Conservation (phyloP, 2,888 invertebrate species). For the Nipponacmea schrenckii region DNA sequence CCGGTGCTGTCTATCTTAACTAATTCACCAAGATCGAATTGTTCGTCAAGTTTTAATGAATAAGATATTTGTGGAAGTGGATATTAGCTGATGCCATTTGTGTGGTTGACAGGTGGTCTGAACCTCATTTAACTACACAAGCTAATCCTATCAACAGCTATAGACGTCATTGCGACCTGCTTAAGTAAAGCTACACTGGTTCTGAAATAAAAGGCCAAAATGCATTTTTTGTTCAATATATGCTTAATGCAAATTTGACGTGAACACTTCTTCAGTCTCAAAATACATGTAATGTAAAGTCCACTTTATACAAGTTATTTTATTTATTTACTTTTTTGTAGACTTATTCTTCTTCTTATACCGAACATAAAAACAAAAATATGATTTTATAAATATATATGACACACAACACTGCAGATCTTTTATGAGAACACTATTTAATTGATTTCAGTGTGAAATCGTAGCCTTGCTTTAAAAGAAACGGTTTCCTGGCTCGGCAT, state of each 20-base stretch:
- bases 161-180: neutral
- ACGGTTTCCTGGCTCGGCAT: neutral
- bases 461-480: slow-evolving; percentile 1
- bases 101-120: neutral
- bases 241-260: neutral
- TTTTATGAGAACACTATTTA: neutral
- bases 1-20: too few species aligned
- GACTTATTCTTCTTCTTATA: too few species aligned
- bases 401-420: neutral
- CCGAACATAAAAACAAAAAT: neutral
- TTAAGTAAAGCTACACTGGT: too few species aligned
- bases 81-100: slow-evolving; percentile 7
- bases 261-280: neutral
- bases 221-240: neutral
- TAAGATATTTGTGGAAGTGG: neutral
- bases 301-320: too few species aligned
- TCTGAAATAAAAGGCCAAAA: neutral
- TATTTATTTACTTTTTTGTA: too few species aligned
- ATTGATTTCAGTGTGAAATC: slow-evolving; percentile 6
- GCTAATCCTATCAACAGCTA: neutral
- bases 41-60: neutral
- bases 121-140: neutral
- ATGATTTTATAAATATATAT: neutral
- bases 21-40: too few species aligned
- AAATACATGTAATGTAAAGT: too few species aligned